Conservation (phyloP, 23 tunicate species). For the Ciona savignyi region DNA sequence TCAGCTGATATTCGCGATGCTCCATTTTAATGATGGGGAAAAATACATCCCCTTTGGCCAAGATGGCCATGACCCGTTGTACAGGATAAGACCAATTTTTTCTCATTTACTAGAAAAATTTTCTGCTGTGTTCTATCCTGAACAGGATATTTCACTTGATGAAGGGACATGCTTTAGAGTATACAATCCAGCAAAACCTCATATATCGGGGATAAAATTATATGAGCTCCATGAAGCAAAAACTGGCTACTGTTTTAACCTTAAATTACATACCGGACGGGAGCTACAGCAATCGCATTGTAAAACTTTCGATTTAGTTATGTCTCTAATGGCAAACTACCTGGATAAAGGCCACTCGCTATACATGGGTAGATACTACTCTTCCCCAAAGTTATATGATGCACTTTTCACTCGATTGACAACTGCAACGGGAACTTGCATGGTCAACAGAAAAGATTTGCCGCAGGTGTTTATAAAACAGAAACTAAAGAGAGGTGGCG, state of each 20-base stretch:
- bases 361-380: no score
- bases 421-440: not conserved
- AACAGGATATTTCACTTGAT: not conserved
- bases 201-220: not conserved
- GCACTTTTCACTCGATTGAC: not conserved
- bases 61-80: not conserved
- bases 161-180: not conserved
- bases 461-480: not conserved
- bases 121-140: not conserved
- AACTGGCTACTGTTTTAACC: not conserved
- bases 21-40: not conserved
- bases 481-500: no score
- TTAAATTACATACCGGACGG: not conserved
- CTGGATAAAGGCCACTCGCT: no score
- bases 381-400: no score
- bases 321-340: no score
- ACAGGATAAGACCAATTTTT: not conserved
- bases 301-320: no score
- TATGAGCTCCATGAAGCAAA: not conserved
- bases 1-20: not conserved
- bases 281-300: not conserved
- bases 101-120: not conserved
- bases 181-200: not conserved
- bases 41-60: not conserved
- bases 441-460: no score